These are phyloP conservation scores for Sternotherus odoratus DNA, from an alignment of 2,797 vertebrate genomes.

Conservation along the genomic window DNA sequence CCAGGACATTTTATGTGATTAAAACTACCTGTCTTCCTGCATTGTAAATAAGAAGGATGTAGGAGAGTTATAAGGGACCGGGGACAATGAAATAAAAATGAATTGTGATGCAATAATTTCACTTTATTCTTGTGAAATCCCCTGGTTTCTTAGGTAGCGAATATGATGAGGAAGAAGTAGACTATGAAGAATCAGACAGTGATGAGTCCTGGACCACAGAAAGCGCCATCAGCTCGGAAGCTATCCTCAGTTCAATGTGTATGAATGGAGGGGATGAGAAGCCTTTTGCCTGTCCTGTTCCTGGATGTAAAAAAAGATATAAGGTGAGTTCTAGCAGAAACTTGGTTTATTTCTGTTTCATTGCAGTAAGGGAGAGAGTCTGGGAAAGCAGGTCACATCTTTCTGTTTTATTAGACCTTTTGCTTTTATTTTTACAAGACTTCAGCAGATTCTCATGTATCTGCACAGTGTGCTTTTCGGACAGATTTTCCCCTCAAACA, in stretches of 20 bases:
- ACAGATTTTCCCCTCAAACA: not conserved
- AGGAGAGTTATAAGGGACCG: slow-evolving; percentile 42
- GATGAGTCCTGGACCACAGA: slow-evolving; percentile 99
- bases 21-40: slow-evolving; percentile 40
- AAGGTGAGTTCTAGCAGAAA: slow-evolving; percentile 82
- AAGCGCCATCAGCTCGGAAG: slow-evolving; percentile 98
- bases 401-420: not conserved
- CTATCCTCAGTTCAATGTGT: slow-evolving; percentile 99
- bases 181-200: slow-evolving; percentile 98
- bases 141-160: slow-evolving; percentile 89
- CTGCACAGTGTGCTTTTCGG: not conserved
- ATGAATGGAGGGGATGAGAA: slow-evolving; percentile 99
- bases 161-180: slow-evolving; percentile 97
- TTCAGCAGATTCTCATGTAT: not conserved
- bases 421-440: not conserved
- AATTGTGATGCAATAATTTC: slow-evolving; percentile 8
- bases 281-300: slow-evolving; percentile 98
- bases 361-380: not conserved
- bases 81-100: slow-evolving; percentile 42
- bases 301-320: slow-evolving; percentile 99
- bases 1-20: slow-evolving; percentile 49
- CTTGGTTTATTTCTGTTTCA: not conserved
- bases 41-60: not conserved
- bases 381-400: not conserved
- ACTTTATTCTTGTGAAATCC: slow-evolving; percentile 45